Base-by-base conservation (phyloP, 2,888 invertebrate genomes). In the Chymomyza fuscimana region DNA sequence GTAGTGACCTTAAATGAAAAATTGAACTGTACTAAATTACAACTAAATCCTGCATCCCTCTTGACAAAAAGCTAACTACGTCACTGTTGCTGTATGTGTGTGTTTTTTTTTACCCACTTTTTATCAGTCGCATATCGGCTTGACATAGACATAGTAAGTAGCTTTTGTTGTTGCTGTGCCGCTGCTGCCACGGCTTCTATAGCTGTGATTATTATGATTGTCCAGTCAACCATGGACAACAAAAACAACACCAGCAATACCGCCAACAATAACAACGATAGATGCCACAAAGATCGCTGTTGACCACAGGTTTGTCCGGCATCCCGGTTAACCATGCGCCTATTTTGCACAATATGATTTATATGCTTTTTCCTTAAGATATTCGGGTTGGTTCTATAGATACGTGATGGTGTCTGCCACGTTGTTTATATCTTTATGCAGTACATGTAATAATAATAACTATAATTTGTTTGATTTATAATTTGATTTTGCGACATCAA, bases 131-230 rank as follows among this genome's bases (percentile, higher is more conserved):
- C 84, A 83, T 87, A 83, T 83, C 83, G 87, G 74, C 68, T 77
- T 83, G 83, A 87, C 87, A 87, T 77, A 83, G 83, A 83, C 83
- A 83, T 87, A 83, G 83, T 83, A 83, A 83, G 87, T 87, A 88
- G 88, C 85, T 82, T 88, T 85, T 84, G 88, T 84, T 88, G 85
- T 80, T 77, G 78, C 75, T 72, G 72, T 76, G 76, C 58, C 69
- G 74, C 51, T 74, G 72, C 59, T 70, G 72, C 46, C 67, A 64
- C 62, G 72, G 77, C 59, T 71, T 76, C 61, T 61, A 63, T 73
- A 73, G 77, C 69, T 86, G 88, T 84, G 84, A 84, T 84, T 84
- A 84, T 88, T 88, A 85, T 85, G 84, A 85, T 88, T 85, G 87
- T 86, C 87, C 87, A 85, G 86, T 86, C 86, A 88, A 85, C 82